These are phyloP conservation scores for Bryconaethiops microstoma DNA, from an alignment of 2,797 vertebrate species.

Conservation along the genomic window DNA sequence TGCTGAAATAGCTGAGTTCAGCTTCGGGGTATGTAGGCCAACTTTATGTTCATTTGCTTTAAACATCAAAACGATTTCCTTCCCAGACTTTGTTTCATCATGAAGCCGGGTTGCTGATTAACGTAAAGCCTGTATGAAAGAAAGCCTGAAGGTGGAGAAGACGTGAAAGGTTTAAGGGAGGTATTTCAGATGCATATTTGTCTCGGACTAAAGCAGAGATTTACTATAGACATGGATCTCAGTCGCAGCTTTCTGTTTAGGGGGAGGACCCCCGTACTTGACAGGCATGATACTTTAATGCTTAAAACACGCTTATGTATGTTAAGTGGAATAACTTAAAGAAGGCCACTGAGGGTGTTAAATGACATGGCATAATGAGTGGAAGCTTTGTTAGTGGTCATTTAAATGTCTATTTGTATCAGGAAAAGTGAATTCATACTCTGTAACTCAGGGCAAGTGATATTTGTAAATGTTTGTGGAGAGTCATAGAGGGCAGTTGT, in stretches of 20 bases:
- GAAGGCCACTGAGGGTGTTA: neutral
- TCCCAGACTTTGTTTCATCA: conserved; percentile 29
- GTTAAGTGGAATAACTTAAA: too few relatives aligned
- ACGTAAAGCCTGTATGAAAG: neutral
- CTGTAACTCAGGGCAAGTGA: neutral
- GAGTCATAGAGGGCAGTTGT: too few relatives aligned
- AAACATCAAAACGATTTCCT: conserved; percentile 16
- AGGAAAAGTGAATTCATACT: too few relatives aligned
- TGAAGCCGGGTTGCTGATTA: neutral
- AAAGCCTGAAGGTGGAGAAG: neutral
- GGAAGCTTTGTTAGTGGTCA: neutral
- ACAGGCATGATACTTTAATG: neutral
- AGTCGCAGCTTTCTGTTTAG: neutral
- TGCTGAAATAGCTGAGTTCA: conserved; percentile 44
- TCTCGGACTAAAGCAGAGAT: neutral
- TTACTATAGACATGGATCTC: neutral
- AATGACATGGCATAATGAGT: neutral
- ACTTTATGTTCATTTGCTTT: conserved; percentile 29
- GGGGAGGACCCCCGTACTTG: neutral
- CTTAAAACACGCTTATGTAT: neutral
- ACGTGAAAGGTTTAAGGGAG: neutral
- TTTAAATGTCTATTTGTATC: too few relatives aligned
- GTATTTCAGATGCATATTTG: neutral
- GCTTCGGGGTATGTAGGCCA: conserved; percentile 39
- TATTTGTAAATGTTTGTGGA: neutral